phyloP scores from a whole-genome alignment of 1,140 invertebrate species.

The Drosophila simulans region DNA sequence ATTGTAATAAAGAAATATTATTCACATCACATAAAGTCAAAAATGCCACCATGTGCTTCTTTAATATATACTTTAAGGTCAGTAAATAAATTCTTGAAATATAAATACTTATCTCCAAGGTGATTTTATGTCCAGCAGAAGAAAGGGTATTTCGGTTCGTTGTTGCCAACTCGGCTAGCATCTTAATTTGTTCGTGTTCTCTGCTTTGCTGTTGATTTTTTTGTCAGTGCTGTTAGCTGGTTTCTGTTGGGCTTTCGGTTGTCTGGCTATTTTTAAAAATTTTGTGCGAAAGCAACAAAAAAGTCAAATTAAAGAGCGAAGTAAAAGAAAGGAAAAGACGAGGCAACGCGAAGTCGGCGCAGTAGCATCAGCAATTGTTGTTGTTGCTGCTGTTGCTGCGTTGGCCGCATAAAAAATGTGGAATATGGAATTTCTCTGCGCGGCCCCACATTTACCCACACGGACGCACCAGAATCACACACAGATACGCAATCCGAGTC shows the following conservation, averaged over 20 bases:
- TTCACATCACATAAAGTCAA: too few species aligned
- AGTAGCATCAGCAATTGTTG: constrained; percentile 55
- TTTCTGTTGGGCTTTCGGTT: constrained; percentile 43
- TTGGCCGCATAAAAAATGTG: constrained; percentile 65
- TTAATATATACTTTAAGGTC: background rate
- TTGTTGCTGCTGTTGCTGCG: constrained; percentile 51
- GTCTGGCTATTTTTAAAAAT: constrained; percentile 74
- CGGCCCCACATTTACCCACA: constrained; percentile 51
- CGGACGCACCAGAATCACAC: background rate
- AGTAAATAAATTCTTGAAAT: background rate
- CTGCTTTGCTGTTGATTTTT: constrained; percentile 18
- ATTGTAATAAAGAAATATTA: too few species aligned
- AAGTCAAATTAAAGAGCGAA: constrained; percentile 40
- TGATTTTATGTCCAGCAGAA: background rate
- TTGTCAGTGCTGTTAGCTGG: constrained; percentile 53
- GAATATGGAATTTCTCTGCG: constrained; percentile 73
- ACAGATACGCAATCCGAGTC: constrained; percentile 22
- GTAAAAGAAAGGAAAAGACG: constrained; percentile 39
- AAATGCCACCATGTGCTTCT: background rate
- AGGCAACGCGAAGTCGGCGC: constrained; percentile 54
- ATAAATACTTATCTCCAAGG: constrained; percentile 12
- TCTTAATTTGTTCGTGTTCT: constrained; percentile 27
- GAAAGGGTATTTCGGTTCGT: constrained; percentile 16
- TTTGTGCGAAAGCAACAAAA: constrained; percentile 67
- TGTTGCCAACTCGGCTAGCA: constrained; percentile 27